These are phyloP conservation scores for Mythimna pallens DNA, from an alignment of 2,888 invertebrate genomes.

Conservation along the genomic window DNA sequence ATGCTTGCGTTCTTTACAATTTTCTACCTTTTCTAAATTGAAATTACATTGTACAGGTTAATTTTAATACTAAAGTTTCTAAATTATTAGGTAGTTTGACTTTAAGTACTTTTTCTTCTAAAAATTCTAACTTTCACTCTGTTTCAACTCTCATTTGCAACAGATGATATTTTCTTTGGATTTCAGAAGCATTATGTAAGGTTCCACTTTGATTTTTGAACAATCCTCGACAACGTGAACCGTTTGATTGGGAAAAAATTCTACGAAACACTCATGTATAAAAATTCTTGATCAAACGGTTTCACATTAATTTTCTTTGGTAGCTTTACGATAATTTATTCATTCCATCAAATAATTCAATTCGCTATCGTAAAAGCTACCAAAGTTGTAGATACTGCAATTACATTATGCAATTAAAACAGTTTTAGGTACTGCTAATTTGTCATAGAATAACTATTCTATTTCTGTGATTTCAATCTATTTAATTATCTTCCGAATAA, in stretches of 20 bases:
- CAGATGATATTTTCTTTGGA: conserved; percentile 84
- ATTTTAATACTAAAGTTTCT: conserved; percentile 65
- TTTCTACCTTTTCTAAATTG: conserved; percentile 74
- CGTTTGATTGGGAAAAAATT: conserved; percentile 71
- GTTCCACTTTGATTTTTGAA: conserved; percentile 77
- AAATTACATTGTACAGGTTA: conserved; percentile 73
- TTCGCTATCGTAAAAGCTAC: conserved; percentile 70
- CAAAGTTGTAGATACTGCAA: conserved; percentile 79
- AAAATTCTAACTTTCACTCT: conserved; percentile 80
- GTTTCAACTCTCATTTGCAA: conserved; percentile 85
- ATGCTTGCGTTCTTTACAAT: conserved; percentile 83
- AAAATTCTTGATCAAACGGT: conserved; percentile 72
- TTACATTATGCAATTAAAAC: conserved; percentile 74
- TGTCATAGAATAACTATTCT: conserved; percentile 69
- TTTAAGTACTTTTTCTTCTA: conserved; percentile 67
- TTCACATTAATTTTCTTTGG: conserved; percentile 68
- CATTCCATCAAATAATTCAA: background rate
- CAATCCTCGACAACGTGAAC: conserved; percentile 68
- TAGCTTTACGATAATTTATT: conserved; percentile 67
- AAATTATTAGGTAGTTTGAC: conserved; percentile 65
- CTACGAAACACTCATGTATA: conserved; percentile 45
- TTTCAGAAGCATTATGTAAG: conserved; percentile 84
- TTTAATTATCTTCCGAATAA: background rate
- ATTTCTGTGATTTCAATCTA: conserved; percentile 3
- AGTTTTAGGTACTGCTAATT: conserved; percentile 74